phyloP scores from a whole-genome alignment of 2,888 invertebrate genomes.

The Drosophila macrospina region DNA sequence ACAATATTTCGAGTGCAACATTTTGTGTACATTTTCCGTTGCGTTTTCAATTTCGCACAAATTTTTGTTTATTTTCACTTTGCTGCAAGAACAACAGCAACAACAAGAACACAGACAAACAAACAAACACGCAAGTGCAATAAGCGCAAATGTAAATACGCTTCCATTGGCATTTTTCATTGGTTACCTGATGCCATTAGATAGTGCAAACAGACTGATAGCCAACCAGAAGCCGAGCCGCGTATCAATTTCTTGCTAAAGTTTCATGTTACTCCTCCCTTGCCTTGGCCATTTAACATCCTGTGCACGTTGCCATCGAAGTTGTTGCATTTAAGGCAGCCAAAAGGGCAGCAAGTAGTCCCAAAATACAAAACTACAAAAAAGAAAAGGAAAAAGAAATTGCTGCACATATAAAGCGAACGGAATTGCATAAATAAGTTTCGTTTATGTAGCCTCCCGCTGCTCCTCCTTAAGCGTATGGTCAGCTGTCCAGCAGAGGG shows the following conservation, averaged over 20 bases:
- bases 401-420: constrained; percentile 43
- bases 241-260: constrained; percentile 70
- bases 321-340: constrained; percentile 50
- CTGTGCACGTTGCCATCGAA: constrained; percentile 53
- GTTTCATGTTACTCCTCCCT: constrained; percentile 31
- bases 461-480: constrained; percentile 9
- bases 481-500: constrained; percentile 42
- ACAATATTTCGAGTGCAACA: constrained; percentile 36
- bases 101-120: constrained; percentile 1
- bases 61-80: constrained; percentile 55
- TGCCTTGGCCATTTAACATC: constrained; percentile 44
- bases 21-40: constrained; percentile 54
- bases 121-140: constrained; percentile 28
- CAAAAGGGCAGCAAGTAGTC: constrained; percentile 30
- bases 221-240: constrained; percentile 34
- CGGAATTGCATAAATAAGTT: constrained; percentile 73
- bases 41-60: constrained; percentile 58
- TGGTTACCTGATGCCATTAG: constrained; percentile 73
- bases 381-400: constrained; percentile 35
- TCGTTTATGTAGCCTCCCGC: constrained; percentile 50
- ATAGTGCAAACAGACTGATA: constrained; percentile 69
- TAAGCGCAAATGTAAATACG: constrained; percentile 70
- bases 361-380: constrained; percentile 18
- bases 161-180: constrained; percentile 65
- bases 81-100: constrained; percentile 18